Evolutionary conservation across 2,113 vertebrate species (phyloP).

Genomic region (Telmatochromis sp.): DNA sequence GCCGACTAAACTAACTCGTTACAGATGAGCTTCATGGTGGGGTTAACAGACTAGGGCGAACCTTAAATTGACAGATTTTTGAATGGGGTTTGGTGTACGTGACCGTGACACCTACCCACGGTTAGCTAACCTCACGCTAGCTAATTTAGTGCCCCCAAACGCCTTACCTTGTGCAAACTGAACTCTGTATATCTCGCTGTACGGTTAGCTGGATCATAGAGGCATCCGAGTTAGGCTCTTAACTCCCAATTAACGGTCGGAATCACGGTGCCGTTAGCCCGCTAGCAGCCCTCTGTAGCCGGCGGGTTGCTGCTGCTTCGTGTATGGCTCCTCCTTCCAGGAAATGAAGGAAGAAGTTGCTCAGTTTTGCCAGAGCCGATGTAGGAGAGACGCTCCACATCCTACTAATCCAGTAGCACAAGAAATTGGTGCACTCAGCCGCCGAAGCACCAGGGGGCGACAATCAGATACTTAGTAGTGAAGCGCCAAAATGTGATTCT

Average conservation of each 20-base stretch:
- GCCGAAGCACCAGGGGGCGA: background rate
- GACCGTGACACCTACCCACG: background rate
- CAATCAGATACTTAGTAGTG: background rate
- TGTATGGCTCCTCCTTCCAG: slow-evolving; percentile 17
- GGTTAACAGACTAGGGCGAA: background rate
- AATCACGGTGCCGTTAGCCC: background rate
- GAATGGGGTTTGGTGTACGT: background rate
- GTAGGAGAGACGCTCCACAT: background rate
- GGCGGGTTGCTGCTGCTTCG: background rate
- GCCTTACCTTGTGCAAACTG: slow-evolving; percentile 63
- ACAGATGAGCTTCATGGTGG: background rate
- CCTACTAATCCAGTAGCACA: background rate
- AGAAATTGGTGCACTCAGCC: background rate
- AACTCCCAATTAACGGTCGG: background rate
- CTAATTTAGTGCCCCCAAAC: background rate
- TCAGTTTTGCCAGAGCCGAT: background rate
- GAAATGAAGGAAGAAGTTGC: slow-evolving; percentile 14
- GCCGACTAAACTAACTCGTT: background rate
- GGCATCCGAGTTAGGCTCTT: slow-evolving; percentile 32
- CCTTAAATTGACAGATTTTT: background rate
- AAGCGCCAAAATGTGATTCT: background rate
- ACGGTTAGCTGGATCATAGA: slow-evolving; percentile 63
- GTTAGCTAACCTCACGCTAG: slow-evolving; percentile 19
- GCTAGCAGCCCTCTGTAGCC: background rate
- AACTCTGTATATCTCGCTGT: slow-evolving; percentile 29